phyloP scores from a whole-genome alignment of 2,797 vertebrate species.

The Clarias fuscus region DNA sequence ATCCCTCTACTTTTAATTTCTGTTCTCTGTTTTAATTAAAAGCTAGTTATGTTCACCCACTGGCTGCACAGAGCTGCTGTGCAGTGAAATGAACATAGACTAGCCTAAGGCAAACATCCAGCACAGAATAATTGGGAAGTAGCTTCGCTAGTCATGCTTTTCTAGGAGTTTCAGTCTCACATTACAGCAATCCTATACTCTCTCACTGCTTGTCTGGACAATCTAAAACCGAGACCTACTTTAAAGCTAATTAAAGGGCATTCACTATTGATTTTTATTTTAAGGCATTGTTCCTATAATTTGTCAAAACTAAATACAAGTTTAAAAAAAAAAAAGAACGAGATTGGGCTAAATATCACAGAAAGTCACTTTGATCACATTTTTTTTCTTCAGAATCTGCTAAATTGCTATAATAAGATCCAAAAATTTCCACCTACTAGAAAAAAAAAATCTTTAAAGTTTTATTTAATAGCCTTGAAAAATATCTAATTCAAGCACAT shows the following conservation, averaged over 20 bases:
- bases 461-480: not conserved
- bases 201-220: slow-evolving; percentile 14
- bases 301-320: not conserved
- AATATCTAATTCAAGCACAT: not conserved
- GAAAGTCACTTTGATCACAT: not conserved
- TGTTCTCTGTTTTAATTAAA: slow-evolving; percentile 75
- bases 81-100: slow-evolving; percentile 64
- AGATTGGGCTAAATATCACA: not conserved
- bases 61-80: slow-evolving; percentile 67
- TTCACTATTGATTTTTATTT: not conserved
- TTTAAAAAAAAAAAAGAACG: not conserved
- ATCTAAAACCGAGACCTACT: not conserved
- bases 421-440: not conserved
- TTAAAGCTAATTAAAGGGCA: not conserved
- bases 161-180: slow-evolving; percentile 61
- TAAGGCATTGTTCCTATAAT: not conserved
- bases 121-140: slow-evolving; percentile 62
- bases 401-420: not conserved
- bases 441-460: not conserved
- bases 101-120: slow-evolving; percentile 62
- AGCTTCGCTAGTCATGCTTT: slow-evolving; percentile 64
- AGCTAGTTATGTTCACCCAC: slow-evolving; percentile 67
- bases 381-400: not conserved
- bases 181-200: slow-evolving; percentile 48
- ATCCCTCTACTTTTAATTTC: slow-evolving; percentile 64